A percentile compares a stretch with the other conserved stretches of the same genome.
phyloP scores from a whole-genome alignment of 2,888 invertebrate species.

The Tetranychus piercei region DNA sequence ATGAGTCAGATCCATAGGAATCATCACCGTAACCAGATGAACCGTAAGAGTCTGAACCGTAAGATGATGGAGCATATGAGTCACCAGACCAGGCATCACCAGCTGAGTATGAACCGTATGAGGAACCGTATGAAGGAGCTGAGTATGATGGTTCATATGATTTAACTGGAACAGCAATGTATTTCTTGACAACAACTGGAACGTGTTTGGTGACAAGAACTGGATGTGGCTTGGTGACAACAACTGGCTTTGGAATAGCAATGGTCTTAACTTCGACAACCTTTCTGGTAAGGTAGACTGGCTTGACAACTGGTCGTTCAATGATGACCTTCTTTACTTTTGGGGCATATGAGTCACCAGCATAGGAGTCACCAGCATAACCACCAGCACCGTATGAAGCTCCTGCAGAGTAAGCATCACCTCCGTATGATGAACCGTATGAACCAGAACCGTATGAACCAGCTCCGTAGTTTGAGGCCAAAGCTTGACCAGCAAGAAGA shows the following conservation, averaged over 20 bases:
- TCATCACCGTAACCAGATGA: not conserved
- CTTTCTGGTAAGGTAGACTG: slow-evolving; percentile 4
- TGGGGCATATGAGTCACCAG: not conserved
- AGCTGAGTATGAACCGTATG: not conserved
- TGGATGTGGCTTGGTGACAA: not conserved
- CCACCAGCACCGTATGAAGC: not conserved
- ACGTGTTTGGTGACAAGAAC: not conserved
- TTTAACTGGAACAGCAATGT: not conserved
- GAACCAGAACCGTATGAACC: too few relatives aligned
- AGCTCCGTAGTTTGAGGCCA: too few relatives aligned
- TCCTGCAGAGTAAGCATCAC: not conserved
- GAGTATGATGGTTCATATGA: not conserved
- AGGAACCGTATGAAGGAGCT: not conserved
- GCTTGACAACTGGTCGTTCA: slow-evolving; percentile 3
- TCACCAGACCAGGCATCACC: not conserved
- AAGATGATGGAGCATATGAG: not conserved
- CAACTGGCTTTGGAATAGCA: not conserved
- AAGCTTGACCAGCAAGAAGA: too few relatives aligned
- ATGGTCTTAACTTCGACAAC: not conserved
- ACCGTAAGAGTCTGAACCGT: not conserved
- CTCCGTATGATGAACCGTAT: not conserved
- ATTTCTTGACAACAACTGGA: not conserved
- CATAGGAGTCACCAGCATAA: not conserved
- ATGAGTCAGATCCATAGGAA: not conserved
- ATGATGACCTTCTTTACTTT: slow-evolving; percentile 6